A percentile compares a stretch with the other conserved stretches of the same genome.
phyloP scores from a whole-genome alignment of 2,797 vertebrate species.

The Lates japonicus region DNA sequence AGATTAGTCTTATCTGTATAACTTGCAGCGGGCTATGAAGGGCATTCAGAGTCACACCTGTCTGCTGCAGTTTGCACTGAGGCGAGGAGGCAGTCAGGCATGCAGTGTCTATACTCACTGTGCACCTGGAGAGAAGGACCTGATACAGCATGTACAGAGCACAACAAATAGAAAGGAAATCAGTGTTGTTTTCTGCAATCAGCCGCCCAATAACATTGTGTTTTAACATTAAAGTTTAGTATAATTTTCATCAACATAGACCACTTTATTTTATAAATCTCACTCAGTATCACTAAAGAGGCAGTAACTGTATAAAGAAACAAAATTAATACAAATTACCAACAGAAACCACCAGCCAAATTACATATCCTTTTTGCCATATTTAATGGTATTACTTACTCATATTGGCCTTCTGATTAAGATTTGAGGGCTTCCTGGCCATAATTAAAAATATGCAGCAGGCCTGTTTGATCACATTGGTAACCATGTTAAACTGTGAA shows the following conservation, averaged over 20 bases:
- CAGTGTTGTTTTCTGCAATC: neutral
- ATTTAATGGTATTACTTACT: neutral
- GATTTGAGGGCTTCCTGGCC: slow-evolving; percentile 3
- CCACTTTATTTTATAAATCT: neutral
- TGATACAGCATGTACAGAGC: slow-evolving; percentile 61
- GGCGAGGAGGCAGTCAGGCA: slow-evolving; percentile 80
- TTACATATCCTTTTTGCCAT: no score
- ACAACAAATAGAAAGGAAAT: slow-evolving; percentile 49
- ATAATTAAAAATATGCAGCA: neutral
- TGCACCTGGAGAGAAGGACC: slow-evolving; percentile 83
- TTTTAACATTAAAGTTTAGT: no score
- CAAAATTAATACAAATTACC: neutral
- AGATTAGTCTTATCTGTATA: slow-evolving; percentile 47
- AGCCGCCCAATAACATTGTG: neutral
- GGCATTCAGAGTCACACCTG: slow-evolving; percentile 84
- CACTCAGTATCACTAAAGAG: neutral
- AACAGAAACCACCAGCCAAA: neutral
- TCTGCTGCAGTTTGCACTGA: slow-evolving; percentile 87
- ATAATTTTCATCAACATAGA: neutral
- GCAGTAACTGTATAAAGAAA: neutral
- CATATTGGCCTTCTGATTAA: no score
- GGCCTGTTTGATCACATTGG: neutral
- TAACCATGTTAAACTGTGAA: neutral
- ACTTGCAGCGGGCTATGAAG: slow-evolving; percentile 59
- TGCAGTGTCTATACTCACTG: slow-evolving; percentile 76